These are phyloP conservation scores for Cinara cedri DNA, from an alignment of 2,888 invertebrate genomes.

Conservation along the genomic window DNA sequence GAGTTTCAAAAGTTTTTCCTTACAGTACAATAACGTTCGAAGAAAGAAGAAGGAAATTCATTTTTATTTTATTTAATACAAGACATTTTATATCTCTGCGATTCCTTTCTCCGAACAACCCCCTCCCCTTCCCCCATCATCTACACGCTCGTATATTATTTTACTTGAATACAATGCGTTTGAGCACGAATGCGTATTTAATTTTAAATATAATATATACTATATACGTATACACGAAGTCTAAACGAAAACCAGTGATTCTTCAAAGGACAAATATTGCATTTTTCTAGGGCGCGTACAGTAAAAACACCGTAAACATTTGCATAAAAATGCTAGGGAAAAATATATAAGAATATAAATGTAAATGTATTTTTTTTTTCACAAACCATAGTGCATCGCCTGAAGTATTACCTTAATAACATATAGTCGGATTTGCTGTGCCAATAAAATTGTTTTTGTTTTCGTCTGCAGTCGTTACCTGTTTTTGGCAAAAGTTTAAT, in stretches of 20 bases:
- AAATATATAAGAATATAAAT: too few species aligned
- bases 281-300: not conserved
- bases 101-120: not conserved
- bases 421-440: slow-evolving; percentile 15
- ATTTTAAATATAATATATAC: too few species aligned
- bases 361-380: slow-evolving; percentile 37
- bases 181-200: slow-evolving; percentile 14
- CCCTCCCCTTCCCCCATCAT: too few species aligned
- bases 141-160: not conserved
- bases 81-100: not conserved
- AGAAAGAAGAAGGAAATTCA: not conserved
- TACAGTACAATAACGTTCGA: not conserved
- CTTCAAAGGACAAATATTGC: slow-evolving; percentile 20
- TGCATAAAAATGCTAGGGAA: not conserved
- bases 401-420: slow-evolving; percentile 34
- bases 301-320: slow-evolving; percentile 27
- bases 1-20: slow-evolving; percentile 1
- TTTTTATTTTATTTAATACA: slow-evolving; percentile 18
- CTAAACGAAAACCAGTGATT: slow-evolving; percentile 24
- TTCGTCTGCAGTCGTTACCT: too few species aligned
- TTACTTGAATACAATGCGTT: slow-evolving; percentile 19
- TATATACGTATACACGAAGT: not conserved
- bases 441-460: not conserved
- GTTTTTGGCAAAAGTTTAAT: too few species aligned
- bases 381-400: slow-evolving; percentile 14